Evolutionary conservation across 2,888 invertebrate species (phyloP).

Genomic region (Conistra vaccinii): DNA sequence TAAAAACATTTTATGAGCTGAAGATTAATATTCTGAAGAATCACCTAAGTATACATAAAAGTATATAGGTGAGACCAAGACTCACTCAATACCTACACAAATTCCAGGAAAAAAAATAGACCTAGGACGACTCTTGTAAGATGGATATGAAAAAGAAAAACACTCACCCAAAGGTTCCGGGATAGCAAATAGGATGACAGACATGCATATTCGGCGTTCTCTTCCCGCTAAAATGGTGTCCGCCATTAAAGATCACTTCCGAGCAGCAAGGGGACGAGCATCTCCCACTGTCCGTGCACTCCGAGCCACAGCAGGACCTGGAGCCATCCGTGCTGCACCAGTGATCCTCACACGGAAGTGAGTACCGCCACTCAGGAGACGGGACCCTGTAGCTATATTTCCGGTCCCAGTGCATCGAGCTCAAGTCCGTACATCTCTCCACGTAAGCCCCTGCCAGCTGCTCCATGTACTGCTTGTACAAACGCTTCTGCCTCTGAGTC

Average conservation of each 20-base stretch:
- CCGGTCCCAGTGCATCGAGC: conserved; percentile 79
- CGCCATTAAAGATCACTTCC: conserved; percentile 89
- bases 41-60: too few species aligned
- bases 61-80: too few species aligned
- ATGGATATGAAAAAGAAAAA: conserved; percentile 6
- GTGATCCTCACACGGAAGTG: conserved; percentile 80
- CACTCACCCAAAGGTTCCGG: conserved; percentile 88
- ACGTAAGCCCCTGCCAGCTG: conserved; percentile 87
- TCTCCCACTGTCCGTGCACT: conserved; percentile 85
- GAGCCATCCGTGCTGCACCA: conserved; percentile 81
- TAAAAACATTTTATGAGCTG: neutral
- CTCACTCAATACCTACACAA: neutral
- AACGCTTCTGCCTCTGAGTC: conserved; percentile 87
- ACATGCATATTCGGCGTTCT: conserved; percentile 75
- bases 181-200: conserved; percentile 83
- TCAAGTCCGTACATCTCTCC: conserved; percentile 83
- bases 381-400: conserved; percentile 75
- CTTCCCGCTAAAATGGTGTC: conserved; percentile 86
- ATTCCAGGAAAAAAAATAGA: neutral
- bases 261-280: conserved; percentile 89
- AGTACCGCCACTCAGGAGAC: conserved; percentile 83
- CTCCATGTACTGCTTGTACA: conserved; percentile 89
- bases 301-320: conserved; percentile 80
- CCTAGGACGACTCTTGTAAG: too few species aligned
- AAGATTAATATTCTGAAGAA: neutral